Base-by-base conservation (phyloP, 2,888 invertebrate genomes). In the Ormyrus nitidulus region DNA sequence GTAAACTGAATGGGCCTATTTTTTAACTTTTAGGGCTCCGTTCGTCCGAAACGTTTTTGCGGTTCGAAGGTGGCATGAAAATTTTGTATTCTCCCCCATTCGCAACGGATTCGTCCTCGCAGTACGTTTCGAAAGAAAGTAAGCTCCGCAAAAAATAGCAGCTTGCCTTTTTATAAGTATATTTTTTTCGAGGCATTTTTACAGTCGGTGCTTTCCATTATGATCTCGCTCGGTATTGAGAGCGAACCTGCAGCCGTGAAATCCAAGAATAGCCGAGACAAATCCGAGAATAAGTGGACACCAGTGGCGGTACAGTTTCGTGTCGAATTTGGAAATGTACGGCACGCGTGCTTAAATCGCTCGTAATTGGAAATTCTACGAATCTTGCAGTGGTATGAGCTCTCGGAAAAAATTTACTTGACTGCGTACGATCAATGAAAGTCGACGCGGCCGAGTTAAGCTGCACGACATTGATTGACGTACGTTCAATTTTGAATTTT, bases 41-140 rank as follows among this genome's bases (percentile, higher is more conserved):
- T 11, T 13, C 19, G 51, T 6, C 44, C 46, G 54, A 8, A 13
- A 62, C 77, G 62, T 46, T 51, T 54, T 44, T 73, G 65, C 51
- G 56, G 56, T 34, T 19, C 11, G 7, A 11, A 53, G 84, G 85
- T 84, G 87, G 84, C 88, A 87, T 89, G 88, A 88, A 89, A 89
- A 89, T 89, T 86, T 81, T 48, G 77, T 84, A 83, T 85, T 86
- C 82, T 83, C 78, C 72, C 72, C 79, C 81, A 88, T 85, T 87
- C 84, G 85, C 79, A 85, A 85, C 84, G 84, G 86, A 79, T 77
- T 69, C 34, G 34, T 34, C 34, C 34, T 34, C 34, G 34, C 34
- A 4, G 34, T 19, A 19, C 19, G 1, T 19, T 19, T 19, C 19
- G 53, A 56, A 61, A 61, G 19, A 2, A 62, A 2, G 48, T n/a